Percentiles rank a stretch among this genome's conserved stretches.
Evolutionary conservation across 2,888 invertebrate genomes (phyloP).

Genomic region (Scaptomyza reducta): DNA sequence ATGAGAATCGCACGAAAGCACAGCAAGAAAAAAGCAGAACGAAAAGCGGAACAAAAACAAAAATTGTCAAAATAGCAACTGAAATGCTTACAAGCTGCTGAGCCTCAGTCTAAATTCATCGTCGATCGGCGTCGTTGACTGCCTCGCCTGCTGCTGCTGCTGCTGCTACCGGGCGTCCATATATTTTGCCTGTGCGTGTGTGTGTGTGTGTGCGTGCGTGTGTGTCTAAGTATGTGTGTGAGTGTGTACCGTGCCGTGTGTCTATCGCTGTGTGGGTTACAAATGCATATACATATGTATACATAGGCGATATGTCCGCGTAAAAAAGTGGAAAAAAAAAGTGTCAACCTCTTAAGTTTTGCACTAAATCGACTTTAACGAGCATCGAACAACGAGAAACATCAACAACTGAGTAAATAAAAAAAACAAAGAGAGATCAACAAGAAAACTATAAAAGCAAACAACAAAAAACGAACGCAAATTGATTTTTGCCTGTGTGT

Average conservation of each 20-base stretch:
- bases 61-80: slow-evolving; percentile 70
- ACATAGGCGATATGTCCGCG: slow-evolving; percentile 5
- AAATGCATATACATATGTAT: slow-evolving; percentile 6
- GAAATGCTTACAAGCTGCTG: slow-evolving; percentile 69
- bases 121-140: slow-evolving; percentile 65
- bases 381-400: slow-evolving; percentile 33
- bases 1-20: slow-evolving; percentile 72
- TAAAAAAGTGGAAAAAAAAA: slow-evolving; percentile 15
- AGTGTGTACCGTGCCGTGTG: slow-evolving; percentile 4
- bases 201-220: slow-evolving; percentile 1
- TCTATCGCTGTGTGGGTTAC: slow-evolving; percentile 6
- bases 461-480: slow-evolving; percentile 11
- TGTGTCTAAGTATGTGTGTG: slow-evolving; percentile 1
- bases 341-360: slow-evolving; percentile 21
- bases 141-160: slow-evolving; percentile 22
- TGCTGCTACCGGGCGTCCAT: slow-evolving; percentile 40
- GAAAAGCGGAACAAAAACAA: slow-evolving; percentile 64
- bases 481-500: slow-evolving; percentile 18
- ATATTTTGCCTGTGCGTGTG: slow-evolving; percentile 10
- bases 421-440: slow-evolving; percentile 8
- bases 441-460: neutral
- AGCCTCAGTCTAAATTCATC: slow-evolving; percentile 76
- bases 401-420: slow-evolving; percentile 35
- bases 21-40: slow-evolving; percentile 61
- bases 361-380: slow-evolving; percentile 34